phyloP scores from a whole-genome alignment of 1,140 invertebrate species.

The fruit fly (Drosophila melanogaster) region DNA sequence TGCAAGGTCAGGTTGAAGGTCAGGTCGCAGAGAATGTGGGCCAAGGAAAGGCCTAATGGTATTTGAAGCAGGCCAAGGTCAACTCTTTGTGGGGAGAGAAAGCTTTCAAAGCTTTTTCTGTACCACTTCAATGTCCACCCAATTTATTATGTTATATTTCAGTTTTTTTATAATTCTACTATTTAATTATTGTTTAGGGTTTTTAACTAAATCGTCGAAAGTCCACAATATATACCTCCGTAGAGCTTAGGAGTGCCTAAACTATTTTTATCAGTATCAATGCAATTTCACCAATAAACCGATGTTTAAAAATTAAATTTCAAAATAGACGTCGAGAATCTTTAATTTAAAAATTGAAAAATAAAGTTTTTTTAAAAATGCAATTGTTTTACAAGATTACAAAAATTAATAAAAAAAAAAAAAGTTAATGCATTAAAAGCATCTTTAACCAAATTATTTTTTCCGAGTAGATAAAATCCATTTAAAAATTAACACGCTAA shows the following conservation, averaged over 20 bases:
- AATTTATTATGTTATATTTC: not conserved
- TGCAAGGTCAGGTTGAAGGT: constrained; percentile 51
- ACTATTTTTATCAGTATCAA: too few relatives aligned
- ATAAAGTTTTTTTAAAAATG: not conserved
- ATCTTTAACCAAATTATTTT: too few relatives aligned
- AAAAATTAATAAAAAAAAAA: too few relatives aligned
- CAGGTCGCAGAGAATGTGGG: constrained; percentile 32
- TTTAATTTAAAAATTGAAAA: too few relatives aligned
- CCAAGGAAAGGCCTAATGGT: constrained; percentile 49
- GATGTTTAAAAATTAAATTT: too few relatives aligned
- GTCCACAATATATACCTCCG: too few relatives aligned
- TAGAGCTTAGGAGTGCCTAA: too few relatives aligned
- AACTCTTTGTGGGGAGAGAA: constrained; percentile 15
- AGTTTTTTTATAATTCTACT: not conserved
- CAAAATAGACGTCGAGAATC: too few relatives aligned
- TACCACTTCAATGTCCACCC: not conserved
- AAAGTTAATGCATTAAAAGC: too few relatives aligned
- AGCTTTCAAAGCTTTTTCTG: constrained; percentile 36
- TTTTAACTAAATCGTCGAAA: too few relatives aligned
- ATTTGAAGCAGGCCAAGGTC: constrained; percentile 48
- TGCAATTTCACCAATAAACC: too few relatives aligned
- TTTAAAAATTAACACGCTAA: constrained; percentile 4
- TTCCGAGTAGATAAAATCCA: constrained; percentile 1
- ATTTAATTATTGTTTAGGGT: not conserved
- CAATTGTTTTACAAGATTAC: too few relatives aligned